phyloP scores from a whole-genome alignment of 2,888 invertebrate species.

The Noctua fimbriata region DNA sequence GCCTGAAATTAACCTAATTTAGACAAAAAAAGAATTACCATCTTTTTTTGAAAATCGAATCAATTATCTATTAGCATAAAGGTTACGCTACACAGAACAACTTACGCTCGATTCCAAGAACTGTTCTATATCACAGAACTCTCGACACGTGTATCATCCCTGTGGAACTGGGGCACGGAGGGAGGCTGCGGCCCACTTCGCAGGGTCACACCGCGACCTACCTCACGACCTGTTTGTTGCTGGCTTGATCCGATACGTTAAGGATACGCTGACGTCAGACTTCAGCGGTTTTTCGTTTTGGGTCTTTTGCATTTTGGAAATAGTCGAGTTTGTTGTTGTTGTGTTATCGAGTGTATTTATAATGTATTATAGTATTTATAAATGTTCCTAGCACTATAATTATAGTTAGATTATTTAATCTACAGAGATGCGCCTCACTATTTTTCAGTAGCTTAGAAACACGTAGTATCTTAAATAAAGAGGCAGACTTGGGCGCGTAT shows the following conservation, averaged over 20 bases:
- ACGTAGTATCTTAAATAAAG: no score
- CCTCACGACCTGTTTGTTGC: slow-evolving; percentile 81
- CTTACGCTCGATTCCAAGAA: background rate
- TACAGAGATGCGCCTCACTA: no score
- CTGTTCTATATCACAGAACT: slow-evolving; percentile 36
- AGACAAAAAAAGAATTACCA: background rate
- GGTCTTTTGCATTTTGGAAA: slow-evolving; percentile 3
- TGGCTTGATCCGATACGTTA: slow-evolving; percentile 51
- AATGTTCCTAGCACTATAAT: no score
- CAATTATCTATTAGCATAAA: slow-evolving; percentile 13
- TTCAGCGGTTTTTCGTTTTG: slow-evolving; percentile 3
- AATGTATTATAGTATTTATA: no score
- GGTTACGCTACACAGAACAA: background rate
- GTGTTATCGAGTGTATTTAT: no score
- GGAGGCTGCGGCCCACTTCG: slow-evolving; percentile 74
- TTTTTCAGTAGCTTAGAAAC: no score
- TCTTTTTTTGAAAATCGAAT: background rate
- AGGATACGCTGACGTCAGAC: slow-evolving; percentile 34
- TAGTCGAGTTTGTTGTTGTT: no score
- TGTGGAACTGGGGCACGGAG: slow-evolving; percentile 72
- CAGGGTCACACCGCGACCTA: slow-evolving; percentile 81
- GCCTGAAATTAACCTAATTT: background rate
- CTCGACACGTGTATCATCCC: slow-evolving; percentile 66
- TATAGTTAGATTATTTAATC: no score
- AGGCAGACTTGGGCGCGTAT: no score